These are phyloP conservation scores for Melanotaenia nigrans DNA, from an alignment of 2,797 vertebrate genomes.

Conservation along the genomic window DNA sequence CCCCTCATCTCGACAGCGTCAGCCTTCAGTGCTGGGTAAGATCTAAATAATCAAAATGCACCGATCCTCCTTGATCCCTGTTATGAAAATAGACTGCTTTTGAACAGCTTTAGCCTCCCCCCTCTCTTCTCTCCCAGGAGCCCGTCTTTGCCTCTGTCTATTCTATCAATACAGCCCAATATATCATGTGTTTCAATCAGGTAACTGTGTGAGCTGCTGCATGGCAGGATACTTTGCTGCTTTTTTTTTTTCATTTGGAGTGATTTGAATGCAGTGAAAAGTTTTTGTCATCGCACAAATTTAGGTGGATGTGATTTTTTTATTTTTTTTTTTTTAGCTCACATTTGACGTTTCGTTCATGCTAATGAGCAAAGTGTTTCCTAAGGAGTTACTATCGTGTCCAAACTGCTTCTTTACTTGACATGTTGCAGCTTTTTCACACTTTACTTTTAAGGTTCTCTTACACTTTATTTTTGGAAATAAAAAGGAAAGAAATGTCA, in stretches of 20 bases:
- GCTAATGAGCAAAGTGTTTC: conserved; percentile 14
- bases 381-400: conserved; percentile 1
- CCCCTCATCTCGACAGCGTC: conserved; percentile 21
- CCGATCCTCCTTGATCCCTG: conserved; percentile 6
- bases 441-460: background rate
- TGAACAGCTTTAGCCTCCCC: conserved; percentile 29
- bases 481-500: background rate
- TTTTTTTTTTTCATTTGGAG: conserved; percentile 34
- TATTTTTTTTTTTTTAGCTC: conserved; percentile 10
- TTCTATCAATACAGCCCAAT: conserved; percentile 77
- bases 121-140: conserved; percentile 73
- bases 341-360: conserved; percentile 28
- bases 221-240: conserved; percentile 24
- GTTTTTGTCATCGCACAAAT: conserved; percentile 10
- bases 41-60: background rate
- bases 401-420: conserved; percentile 18
- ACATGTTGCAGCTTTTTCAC: conserved; percentile 5
- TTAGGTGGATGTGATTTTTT: conserved; percentile 7
- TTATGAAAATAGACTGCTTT: conserved; percentile 16
- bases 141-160: conserved; percentile 86
- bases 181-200: conserved; percentile 86
- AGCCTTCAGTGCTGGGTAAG: conserved; percentile 80
- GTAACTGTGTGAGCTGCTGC: conserved; percentile 70
- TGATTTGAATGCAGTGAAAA: conserved; percentile 56
- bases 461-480: background rate